Evolutionary conservation across 2,888 invertebrate species (phyloP).

Genomic region (Eilema caniola): DNA sequence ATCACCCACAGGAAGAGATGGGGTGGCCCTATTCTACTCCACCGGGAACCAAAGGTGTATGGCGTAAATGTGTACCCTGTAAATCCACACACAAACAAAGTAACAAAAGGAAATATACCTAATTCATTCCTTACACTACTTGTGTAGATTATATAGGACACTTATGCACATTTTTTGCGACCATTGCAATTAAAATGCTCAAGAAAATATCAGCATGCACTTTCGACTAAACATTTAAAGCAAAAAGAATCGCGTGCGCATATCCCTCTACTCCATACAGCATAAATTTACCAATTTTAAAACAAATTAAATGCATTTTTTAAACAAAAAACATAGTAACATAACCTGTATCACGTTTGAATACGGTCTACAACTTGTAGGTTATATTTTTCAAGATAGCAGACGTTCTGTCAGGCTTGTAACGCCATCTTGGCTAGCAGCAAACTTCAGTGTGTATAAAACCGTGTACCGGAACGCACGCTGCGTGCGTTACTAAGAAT

Average conservation of each 20-base stretch:
- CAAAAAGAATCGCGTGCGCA: conserved; percentile 48
- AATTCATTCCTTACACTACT: background rate
- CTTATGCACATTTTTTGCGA: background rate
- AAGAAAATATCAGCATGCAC: conserved; percentile 45
- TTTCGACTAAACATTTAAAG: conserved; percentile 46
- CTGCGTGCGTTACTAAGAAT: conserved; percentile 13
- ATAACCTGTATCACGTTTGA: background rate
- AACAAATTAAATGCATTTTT: conserved; percentile 21
- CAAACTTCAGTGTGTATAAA: conserved; percentile 46
- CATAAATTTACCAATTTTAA: conserved; percentile 19
- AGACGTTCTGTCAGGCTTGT: conserved; percentile 16
- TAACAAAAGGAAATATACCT: no score
- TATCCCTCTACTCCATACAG: conserved; percentile 23
- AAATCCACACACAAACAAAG: no score
- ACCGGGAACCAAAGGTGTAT: no score
- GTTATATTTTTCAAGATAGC: conserved; percentile 27
- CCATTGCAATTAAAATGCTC: conserved; percentile 15
- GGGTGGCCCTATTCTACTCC: no score
- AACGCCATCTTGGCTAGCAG: conserved; percentile 23
- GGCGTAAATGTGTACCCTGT: no score
- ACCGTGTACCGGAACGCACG: conserved; percentile 17
- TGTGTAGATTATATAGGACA: background rate
- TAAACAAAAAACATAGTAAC: conserved; percentile 7
- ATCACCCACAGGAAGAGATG: no score
- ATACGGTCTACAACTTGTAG: conserved; percentile 20